Evolutionary conservation across 2,888 invertebrate species (phyloP).

Genomic region (Cephus pygmeus): DNA sequence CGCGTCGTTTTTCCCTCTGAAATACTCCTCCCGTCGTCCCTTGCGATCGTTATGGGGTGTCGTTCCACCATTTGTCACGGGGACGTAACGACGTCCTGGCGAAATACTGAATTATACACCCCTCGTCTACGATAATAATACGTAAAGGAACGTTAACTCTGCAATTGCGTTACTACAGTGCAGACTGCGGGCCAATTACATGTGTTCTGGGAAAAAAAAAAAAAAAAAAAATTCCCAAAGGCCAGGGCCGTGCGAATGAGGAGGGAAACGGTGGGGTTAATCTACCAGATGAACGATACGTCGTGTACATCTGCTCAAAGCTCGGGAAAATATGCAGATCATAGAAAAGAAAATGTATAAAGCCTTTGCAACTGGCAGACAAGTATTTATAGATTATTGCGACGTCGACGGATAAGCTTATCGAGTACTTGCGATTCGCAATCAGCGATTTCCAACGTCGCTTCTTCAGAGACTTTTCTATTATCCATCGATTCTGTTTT

Average conservation of each 20-base stretch:
- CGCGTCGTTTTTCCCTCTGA: background rate
- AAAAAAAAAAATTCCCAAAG: background rate
- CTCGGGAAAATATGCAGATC: background rate
- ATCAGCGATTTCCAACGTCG: background rate
- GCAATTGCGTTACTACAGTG: background rate
- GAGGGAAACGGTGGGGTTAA: background rate
- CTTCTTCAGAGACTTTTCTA: slow-evolving; percentile 21
- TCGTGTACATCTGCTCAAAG: background rate
- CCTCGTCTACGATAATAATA: background rate
- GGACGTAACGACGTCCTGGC: background rate
- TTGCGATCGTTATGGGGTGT: background rate
- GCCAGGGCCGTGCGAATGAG: background rate
- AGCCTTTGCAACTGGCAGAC: background rate
- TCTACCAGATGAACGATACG: background rate
- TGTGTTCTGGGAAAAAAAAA: slow-evolving; percentile 10
- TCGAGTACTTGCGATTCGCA: background rate
- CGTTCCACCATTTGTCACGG: background rate
- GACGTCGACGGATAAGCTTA: background rate
- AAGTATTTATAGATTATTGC: background rate
- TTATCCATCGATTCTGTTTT: background rate
- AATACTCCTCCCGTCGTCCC: background rate
- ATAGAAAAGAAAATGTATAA: background rate
- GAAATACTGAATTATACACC: slow-evolving; percentile 2
- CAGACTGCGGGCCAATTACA: background rate
- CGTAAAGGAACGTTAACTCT: background rate